Evolutionary conservation across 2,888 invertebrate genomes (phyloP).

Genomic region (Neria commutata): DNA sequence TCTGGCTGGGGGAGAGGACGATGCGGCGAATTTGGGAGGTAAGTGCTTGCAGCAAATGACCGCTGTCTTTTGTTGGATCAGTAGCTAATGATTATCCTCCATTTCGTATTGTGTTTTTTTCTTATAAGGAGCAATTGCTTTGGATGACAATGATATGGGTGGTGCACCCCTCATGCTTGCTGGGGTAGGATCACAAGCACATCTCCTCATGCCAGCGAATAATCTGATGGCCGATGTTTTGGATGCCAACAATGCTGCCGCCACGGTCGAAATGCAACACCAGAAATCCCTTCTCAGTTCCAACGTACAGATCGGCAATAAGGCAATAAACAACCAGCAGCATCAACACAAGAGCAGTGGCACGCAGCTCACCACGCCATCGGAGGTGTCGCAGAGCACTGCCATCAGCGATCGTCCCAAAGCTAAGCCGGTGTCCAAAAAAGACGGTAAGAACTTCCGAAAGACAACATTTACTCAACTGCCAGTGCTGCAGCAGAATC

Average conservation of each 20-base stretch:
- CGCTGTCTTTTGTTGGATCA: no score
- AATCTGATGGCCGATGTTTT: slow-evolving; percentile 28
- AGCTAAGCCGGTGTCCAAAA: slow-evolving; percentile 80
- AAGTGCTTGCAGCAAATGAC: background rate
- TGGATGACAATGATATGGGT: slow-evolving; percentile 21
- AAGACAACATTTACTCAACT: slow-evolving; percentile 65
- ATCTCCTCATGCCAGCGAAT: slow-evolving; percentile 22
- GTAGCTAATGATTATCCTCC: no score
- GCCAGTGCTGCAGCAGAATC: slow-evolving; percentile 56
- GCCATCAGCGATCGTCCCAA: slow-evolving; percentile 85
- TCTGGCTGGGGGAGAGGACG: slow-evolving; percentile 25
- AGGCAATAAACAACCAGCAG: slow-evolving; percentile 31
- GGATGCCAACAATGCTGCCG: slow-evolving; percentile 23
- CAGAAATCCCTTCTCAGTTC: slow-evolving; percentile 15
- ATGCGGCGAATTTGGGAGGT: slow-evolving; percentile 32
- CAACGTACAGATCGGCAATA: slow-evolving; percentile 26
- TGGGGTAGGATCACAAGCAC: slow-evolving; percentile 20
- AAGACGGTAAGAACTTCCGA: slow-evolving; percentile 76
- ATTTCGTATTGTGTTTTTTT: background rate
- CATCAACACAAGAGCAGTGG: slow-evolving; percentile 37
- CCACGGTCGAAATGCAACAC: slow-evolving; percentile 29
- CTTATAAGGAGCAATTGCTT: slow-evolving; percentile 6
- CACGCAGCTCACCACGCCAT: slow-evolving; percentile 59
- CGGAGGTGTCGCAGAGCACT: slow-evolving; percentile 67
- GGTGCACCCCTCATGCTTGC: slow-evolving; percentile 11